Evolutionary conservation across 2,888 invertebrate genomes (phyloP).

Genomic region (Morpho achilles): DNA sequence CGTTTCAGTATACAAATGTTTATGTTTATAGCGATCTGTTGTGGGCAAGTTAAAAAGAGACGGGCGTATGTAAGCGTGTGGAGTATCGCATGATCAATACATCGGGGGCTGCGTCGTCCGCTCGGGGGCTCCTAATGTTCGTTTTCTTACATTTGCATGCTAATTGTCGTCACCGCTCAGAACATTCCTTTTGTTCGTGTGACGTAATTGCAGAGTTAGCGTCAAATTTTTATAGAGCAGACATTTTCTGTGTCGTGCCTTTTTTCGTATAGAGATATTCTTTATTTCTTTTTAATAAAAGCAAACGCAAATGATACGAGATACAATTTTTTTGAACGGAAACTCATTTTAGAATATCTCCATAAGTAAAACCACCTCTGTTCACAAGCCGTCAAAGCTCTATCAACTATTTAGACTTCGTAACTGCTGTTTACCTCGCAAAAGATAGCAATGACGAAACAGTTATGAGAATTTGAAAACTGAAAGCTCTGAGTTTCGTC

Average conservation of each 20-base stretch:
- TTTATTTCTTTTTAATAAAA: conserved; percentile 1
- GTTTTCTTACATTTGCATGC: conserved; percentile 79
- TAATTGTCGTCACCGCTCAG: conserved; percentile 65
- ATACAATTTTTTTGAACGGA: too few relatives aligned
- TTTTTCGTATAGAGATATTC: conserved; percentile 23
- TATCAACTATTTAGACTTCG: too few relatives aligned
- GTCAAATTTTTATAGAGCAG: conserved; percentile 36
- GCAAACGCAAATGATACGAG: too few relatives aligned
- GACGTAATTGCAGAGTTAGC: conserved; percentile 60
- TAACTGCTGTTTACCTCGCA: too few relatives aligned
- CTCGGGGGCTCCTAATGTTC: conserved; percentile 60
- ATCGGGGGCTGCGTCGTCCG: conserved; percentile 45
- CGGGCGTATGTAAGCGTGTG: conserved; percentile 74
- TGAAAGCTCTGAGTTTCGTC: too few relatives aligned
- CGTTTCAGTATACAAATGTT: conserved; percentile 51
- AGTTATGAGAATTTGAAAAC: too few relatives aligned
- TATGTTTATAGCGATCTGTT: conserved; percentile 77
- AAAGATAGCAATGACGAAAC: too few relatives aligned
- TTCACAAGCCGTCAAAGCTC: too few relatives aligned
- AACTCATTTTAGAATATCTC: too few relatives aligned
- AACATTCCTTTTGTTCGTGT: conserved; percentile 58
- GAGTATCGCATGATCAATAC: conserved; percentile 73
- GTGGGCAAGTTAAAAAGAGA: conserved; percentile 77
- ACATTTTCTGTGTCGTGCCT: conserved; percentile 7
- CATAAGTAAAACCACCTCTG: too few relatives aligned